Evolutionary conservation across 2,797 vertebrate species (phyloP), one percentile per base, ranked within the genome.

Genomic region (Ctenopoma kingsleyae): DNA sequence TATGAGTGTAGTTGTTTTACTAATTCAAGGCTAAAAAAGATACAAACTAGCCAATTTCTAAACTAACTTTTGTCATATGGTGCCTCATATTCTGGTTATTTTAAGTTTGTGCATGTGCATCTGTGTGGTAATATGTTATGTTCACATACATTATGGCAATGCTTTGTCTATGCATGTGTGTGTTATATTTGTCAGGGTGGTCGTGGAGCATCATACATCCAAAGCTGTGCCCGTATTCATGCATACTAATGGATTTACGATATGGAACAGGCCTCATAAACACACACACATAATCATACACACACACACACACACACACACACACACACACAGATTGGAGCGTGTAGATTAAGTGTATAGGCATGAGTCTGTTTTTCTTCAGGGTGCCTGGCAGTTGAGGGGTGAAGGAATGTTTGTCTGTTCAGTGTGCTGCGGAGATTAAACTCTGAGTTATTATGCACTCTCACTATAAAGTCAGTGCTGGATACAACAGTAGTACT

Each of bases 321-420:
- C 66, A 43, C 57, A 54, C 56, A 46, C 19, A 71, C 69, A 80
- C 69, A 77, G 43, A 76, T n/a, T n/a, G 15, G 46, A 81, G 75
- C 46, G 48, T 79, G 80, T 81, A 81, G 84, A 84, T 86, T 78
- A 82, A 87, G 79, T 74, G 81, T 81, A 75, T 84, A 79, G 80
- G 74, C 71, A 74, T 60, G 57, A 82, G 90, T 92, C 92, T 95
- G 93, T 88, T 92, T 93, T 90, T 87, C 86, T 78, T 94, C 91
- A 92, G 52, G 62, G 71, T 83, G 80, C 71, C 82, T 79, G 53
- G 84, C 86, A 89, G 74, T 71, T 2, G 57, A 83, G 71, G 81
- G 79, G 76, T 87, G 76, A 57, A 93, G 92, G 91, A 94, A 94
- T 95, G 92, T 69, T 70, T 66, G 86, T 91, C 91, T 94, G 90